Conservation (phyloP, 2,888 invertebrate genomes). For the Patella caerulea region DNA sequence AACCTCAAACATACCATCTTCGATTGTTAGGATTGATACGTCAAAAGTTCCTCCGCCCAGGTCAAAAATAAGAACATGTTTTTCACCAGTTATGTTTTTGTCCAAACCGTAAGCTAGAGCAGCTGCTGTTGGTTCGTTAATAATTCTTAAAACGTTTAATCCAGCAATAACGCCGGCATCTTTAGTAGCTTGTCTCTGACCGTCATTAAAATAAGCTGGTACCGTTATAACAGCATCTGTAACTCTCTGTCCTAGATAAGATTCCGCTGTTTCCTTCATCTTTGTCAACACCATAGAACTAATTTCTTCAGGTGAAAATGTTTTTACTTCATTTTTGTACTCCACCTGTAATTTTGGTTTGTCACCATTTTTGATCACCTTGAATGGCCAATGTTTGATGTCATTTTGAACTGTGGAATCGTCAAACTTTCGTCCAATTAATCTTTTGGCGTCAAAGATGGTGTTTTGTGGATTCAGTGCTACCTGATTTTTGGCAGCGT, state of each 20-base stretch:
- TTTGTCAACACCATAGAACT: slow-evolving; percentile 92
- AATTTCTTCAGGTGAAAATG: slow-evolving; percentile 92
- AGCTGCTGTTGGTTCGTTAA: too few species aligned
- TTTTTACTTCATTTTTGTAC: slow-evolving; percentile 84
- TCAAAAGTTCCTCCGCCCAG: too few species aligned
- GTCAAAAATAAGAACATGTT: too few species aligned
- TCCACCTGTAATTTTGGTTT: slow-evolving; percentile 68
- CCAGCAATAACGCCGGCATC: too few species aligned
- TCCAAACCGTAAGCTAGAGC: too few species aligned
- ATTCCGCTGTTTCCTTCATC: slow-evolving; percentile 80
- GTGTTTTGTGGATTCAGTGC: too few species aligned
- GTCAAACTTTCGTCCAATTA: slow-evolving; percentile 64
- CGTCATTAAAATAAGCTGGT: slow-evolving; percentile 72
- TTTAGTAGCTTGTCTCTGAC: slow-evolving; percentile 79
- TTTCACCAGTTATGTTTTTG: too few species aligned
- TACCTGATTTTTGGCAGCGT: slow-evolving; percentile 74
- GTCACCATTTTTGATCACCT: too few species aligned
- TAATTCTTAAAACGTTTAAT: slow-evolving; percentile 75
- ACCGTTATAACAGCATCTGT: slow-evolving; percentile 71
- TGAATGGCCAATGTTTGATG: too few species aligned
- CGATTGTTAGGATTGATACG: too few species aligned
- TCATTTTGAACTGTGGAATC: slow-evolving; percentile 61
- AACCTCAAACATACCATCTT: too few species aligned
- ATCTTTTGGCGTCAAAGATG: slow-evolving; percentile 71
- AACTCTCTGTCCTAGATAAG: slow-evolving; percentile 76